A percentile compares a stretch with the other conserved stretches of the same genome.
phyloP scores from a whole-genome alignment of 2,888 invertebrate species.

The Laothoe populi region DNA sequence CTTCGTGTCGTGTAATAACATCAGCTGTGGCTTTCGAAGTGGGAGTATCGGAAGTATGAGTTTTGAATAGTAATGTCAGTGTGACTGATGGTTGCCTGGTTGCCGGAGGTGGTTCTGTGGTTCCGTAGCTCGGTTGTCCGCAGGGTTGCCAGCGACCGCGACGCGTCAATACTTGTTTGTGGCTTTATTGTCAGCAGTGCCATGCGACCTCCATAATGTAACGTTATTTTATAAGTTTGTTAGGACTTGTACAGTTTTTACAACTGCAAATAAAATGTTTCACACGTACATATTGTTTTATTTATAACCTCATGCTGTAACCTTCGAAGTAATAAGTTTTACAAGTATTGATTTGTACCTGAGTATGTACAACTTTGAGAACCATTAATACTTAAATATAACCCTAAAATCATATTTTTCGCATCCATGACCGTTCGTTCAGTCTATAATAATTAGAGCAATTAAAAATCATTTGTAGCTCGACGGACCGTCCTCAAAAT shows the following conservation, averaged over 20 bases:
- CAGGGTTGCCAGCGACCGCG: slow-evolving; percentile 10
- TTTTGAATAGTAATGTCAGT: slow-evolving; percentile 17
- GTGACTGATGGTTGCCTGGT: slow-evolving; percentile 29
- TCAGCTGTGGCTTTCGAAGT: slow-evolving; percentile 6
- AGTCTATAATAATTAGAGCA: too few relatives aligned
- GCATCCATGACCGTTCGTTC: too few relatives aligned
- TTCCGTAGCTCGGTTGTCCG: neutral
- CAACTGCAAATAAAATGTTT: slow-evolving; percentile 84
- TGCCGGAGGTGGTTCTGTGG: neutral
- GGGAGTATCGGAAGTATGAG: slow-evolving; percentile 16
- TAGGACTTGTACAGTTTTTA: slow-evolving; percentile 86
- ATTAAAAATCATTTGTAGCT: too few relatives aligned
- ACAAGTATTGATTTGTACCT: too few relatives aligned
- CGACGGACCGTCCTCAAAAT: too few relatives aligned
- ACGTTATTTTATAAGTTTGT: slow-evolving; percentile 83
- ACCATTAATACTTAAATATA: too few relatives aligned
- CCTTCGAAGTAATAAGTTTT: too few relatives aligned
- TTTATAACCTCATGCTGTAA: slow-evolving; percentile 37
- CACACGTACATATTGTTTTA: slow-evolving; percentile 64
- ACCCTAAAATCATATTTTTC: too few relatives aligned
- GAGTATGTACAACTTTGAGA: too few relatives aligned
- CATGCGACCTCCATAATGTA: slow-evolving; percentile 84
- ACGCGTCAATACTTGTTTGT: slow-evolving; percentile 37
- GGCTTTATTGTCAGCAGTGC: slow-evolving; percentile 71
- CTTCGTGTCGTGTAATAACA: slow-evolving; percentile 21